Conservation (phyloP, 2,888 invertebrate species). For the Priocnemis perturbator region DNA sequence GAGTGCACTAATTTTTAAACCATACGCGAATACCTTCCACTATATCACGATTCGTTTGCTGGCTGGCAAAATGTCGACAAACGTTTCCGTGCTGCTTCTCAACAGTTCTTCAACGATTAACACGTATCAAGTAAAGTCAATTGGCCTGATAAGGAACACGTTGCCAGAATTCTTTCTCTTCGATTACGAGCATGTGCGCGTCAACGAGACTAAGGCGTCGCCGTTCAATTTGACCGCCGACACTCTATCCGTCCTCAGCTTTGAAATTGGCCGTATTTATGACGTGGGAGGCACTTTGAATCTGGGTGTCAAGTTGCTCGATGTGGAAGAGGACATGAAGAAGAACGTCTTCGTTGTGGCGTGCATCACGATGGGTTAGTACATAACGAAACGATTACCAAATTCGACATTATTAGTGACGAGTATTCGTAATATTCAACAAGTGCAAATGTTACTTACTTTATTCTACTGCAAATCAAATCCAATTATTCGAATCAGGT, state of each 20-base stretch:
- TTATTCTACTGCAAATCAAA: no score
- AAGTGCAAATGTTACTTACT: no score
- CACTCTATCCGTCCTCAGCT: constrained; percentile 81
- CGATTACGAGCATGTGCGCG: constrained; percentile 83
- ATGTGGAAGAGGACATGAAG: constrained; percentile 71
- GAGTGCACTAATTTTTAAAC: constrained; percentile 57
- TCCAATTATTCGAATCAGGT: no score
- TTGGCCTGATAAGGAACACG: constrained; percentile 78
- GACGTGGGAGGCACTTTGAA: constrained; percentile 90
- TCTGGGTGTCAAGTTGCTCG: constrained; percentile 82
- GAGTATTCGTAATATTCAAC: no score
- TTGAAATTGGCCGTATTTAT: constrained; percentile 82
- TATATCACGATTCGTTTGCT: constrained; percentile 62
- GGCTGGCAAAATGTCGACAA: constrained; percentile 52
- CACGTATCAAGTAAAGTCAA: constrained; percentile 62
- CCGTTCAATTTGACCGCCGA: constrained; percentile 82
- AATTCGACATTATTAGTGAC: no score
- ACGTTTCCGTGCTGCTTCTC: constrained; percentile 40
- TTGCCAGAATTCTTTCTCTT: constrained; percentile 86
- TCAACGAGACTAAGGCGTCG: constrained; percentile 80
- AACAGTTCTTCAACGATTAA: constrained; percentile 43
- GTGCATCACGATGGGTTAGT: constrained; percentile 75
- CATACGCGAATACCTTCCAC: constrained; percentile 62
- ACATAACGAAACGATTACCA: no score
- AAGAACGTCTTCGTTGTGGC: constrained; percentile 73